Percentiles rank a stretch among this genome's conserved stretches.
These are phyloP conservation scores for Aegithalos caudatus DNA, from an alignment of 2,113 vertebrate species.

Conservation along the genomic window DNA sequence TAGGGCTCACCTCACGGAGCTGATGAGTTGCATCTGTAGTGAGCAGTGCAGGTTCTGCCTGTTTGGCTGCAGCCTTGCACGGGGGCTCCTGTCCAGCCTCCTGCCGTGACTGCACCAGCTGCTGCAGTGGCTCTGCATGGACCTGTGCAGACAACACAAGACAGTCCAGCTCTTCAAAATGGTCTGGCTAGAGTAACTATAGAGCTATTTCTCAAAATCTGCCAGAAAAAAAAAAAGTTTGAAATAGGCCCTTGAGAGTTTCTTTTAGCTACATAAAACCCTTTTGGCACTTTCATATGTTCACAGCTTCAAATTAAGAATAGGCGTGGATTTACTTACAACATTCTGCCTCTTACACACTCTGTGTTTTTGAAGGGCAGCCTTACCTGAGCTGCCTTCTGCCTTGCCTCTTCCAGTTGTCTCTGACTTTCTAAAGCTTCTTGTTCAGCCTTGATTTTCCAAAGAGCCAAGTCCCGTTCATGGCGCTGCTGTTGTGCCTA, in stretches of 20 bases:
- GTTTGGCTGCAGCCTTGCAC: conserved; percentile 83
- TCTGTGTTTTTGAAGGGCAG: background rate
- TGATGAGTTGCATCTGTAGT: conserved; percentile 79
- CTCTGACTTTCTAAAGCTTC: conserved; percentile 88
- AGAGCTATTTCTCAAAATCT: background rate
- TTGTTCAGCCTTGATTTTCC: conserved; percentile 89
- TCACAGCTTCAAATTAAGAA: background rate
- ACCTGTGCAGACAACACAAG: conserved; percentile 65
- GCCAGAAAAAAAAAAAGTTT: background rate
- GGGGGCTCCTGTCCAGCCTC: conserved; percentile 77
- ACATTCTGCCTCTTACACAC: background rate
- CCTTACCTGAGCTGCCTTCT: conserved; percentile 87
- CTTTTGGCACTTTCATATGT: background rate
- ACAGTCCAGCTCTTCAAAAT: background rate
- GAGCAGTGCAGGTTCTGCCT: conserved; percentile 76
- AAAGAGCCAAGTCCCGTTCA: conserved; percentile 84
- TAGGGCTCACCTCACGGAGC: conserved; percentile 79
- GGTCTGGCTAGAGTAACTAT: background rate
- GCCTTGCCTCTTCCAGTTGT: conserved; percentile 85
- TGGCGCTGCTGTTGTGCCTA: conserved; percentile 92
- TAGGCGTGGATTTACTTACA: background rate
- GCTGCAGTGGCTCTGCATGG: conserved; percentile 83
- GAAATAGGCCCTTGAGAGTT: background rate
- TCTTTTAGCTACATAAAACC: background rate
- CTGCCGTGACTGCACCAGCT: conserved; percentile 79